phyloP scores from a whole-genome alignment of 2,888 invertebrate species.

The Diploptera punctata region DNA sequence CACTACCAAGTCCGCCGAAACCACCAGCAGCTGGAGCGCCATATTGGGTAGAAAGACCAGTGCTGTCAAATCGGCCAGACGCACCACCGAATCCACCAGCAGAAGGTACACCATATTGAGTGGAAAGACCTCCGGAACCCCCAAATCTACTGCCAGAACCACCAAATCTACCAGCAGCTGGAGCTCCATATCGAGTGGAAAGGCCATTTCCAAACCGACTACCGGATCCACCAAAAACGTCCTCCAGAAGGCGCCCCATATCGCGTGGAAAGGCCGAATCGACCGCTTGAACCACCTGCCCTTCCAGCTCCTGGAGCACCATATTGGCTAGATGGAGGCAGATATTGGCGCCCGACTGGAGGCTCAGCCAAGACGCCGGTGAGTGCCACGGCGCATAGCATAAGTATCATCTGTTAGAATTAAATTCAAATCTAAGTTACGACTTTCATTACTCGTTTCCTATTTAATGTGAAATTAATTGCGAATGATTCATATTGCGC shows the following conservation, averaged over 20 bases:
- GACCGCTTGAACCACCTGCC: neutral
- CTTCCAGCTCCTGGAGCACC: neutral
- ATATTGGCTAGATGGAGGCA: constrained; percentile 22
- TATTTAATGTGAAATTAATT: too few species aligned
- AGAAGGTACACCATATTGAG: constrained; percentile 23
- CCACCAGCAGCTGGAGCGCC: constrained; percentile 2
- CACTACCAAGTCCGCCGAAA: neutral
- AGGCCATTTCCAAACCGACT: neutral
- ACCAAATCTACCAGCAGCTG: neutral
- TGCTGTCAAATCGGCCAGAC: neutral
- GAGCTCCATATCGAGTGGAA: neutral
- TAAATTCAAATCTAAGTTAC: too few species aligned
- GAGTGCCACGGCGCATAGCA: neutral
- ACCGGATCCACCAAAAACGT: neutral
- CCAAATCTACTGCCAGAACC: neutral
- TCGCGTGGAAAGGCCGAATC: neutral
- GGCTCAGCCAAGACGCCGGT: constrained; percentile 25
- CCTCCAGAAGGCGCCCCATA: neutral
- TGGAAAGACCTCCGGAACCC: neutral
- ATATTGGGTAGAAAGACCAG: neutral
- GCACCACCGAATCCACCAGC: neutral
- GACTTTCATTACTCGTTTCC: too few species aligned
- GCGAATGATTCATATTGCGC: too few species aligned
- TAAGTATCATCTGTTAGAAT: neutral
- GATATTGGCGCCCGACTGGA: constrained; percentile 24